These are phyloP conservation scores for Catocala nupta DNA, from an alignment of 2,888 invertebrate species.

Conservation along the genomic window DNA sequence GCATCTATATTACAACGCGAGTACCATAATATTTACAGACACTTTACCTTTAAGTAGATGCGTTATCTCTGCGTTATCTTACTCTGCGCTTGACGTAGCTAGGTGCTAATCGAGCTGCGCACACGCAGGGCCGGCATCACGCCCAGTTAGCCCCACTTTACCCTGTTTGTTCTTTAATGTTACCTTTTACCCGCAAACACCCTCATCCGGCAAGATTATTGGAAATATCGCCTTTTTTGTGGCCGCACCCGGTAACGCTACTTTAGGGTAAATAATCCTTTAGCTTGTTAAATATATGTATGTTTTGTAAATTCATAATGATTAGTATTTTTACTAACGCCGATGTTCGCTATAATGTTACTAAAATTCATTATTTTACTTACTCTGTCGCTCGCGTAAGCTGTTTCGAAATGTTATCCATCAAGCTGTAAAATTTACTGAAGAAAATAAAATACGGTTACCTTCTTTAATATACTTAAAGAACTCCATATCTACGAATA, in stretches of 20 bases:
- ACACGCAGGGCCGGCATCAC: slow-evolving; percentile 61
- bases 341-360: too few species aligned
- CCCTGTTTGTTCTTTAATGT: slow-evolving; percentile 77
- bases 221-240: slow-evolving; percentile 79
- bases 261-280: slow-evolving; percentile 56
- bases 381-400: too few species aligned
- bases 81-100: slow-evolving; percentile 56
- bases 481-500: too few species aligned
- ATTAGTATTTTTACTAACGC: too few species aligned
- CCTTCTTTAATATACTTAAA: too few species aligned
- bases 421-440: too few species aligned
- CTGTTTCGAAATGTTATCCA: too few species aligned
- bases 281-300: not conserved
- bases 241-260: slow-evolving; percentile 66
- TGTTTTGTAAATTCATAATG: not conserved
- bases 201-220: slow-evolving; percentile 81
- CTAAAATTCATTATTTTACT: too few species aligned
- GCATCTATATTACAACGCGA: too few species aligned
- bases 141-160: slow-evolving; percentile 78
- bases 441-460: too few species aligned
- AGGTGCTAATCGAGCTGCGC: slow-evolving; percentile 81
- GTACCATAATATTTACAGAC: slow-evolving; percentile 35
- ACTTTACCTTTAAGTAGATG: slow-evolving; percentile 31
- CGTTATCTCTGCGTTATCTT: slow-evolving; percentile 49
- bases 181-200: slow-evolving; percentile 80